Evolutionary conservation across 2,888 invertebrate species (phyloP), one percentile per base, ranked within the genome.

Genomic region (Celastrina argiolus): DNA sequence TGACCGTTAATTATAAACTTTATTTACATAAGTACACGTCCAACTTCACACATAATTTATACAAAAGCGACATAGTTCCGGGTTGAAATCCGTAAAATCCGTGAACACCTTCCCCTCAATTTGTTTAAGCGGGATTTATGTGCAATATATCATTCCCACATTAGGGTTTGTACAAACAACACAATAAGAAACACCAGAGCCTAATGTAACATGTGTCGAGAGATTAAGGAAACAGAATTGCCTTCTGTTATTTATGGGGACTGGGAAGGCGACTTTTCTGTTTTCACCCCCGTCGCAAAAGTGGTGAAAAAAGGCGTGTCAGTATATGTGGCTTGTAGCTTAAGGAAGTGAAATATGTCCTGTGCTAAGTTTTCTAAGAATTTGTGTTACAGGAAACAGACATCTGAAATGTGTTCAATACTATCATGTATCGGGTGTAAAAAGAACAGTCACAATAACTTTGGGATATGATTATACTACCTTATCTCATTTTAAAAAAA

Each of bases 161-260:
- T 51, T 51, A 51, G 51, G 51, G 51, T 51, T 26, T 12, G 51
- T 26, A 26, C 18, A 45, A 45, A 45, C 18, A 45, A 45, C 22
- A 22, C 51, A 51, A 51, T 51, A 51, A 51, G 51, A 51, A 26
- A 12, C 51, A 51, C 22, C 51, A 51, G 36, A 36, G 51, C 12
- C 51, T 51, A 51, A 51, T 51, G 51, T 51, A 51, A 51, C 51
- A 26, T 51, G 26, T 51, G 51, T 51, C 51, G 22, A 51, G 51
- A 51, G 51, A 51, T 51, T 51, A 51, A 26, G 51, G 51, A 26
- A 36, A 26, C 51, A 26, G 6, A 51, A 51, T 51, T 51, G 22
- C 51, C 51, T 51, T 51, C 51, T 51, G 51, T 51, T 51, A 51
- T 51, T 51, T 51, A 51, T 51, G 51, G 12, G 22, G 31, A 31